These are phyloP conservation scores for Myopa tessellatipennis DNA, from an alignment of 2,888 invertebrate genomes.

Conservation along the genomic window DNA sequence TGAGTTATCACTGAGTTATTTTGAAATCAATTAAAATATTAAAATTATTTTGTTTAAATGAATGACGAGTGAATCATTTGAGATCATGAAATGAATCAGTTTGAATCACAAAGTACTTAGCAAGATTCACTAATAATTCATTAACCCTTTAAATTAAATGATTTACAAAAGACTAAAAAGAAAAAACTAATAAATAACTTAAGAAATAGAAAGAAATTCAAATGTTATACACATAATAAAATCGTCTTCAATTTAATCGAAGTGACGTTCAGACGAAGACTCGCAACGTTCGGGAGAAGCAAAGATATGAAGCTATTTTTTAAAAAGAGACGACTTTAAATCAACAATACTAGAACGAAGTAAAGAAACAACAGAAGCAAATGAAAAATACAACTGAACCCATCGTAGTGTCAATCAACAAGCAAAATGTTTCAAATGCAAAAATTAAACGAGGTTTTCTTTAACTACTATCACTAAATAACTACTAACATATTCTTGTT, in stretches of 20 bases:
- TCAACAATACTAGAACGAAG: slow-evolving; percentile 39
- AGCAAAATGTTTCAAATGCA: slow-evolving; percentile 8
- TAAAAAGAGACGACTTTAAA: slow-evolving; percentile 30
- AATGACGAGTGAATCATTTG: too few species aligned
- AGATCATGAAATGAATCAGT: too few species aligned
- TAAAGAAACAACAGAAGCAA: slow-evolving; percentile 34
- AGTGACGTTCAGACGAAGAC: neutral
- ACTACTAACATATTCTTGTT: slow-evolving; percentile 27
- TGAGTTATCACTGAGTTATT: too few species aligned
- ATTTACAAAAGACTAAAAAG: neutral
- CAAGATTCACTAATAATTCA: too few species aligned
- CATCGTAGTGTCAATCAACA: slow-evolving; percentile 41
- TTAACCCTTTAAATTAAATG: neutral
- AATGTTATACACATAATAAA: too few species aligned
- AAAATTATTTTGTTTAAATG: too few species aligned
- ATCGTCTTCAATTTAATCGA: too few species aligned
- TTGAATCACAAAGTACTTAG: too few species aligned
- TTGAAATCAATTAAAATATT: too few species aligned
- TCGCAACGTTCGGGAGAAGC: neutral
- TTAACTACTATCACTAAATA: slow-evolving; percentile 9
- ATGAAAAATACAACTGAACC: slow-evolving; percentile 34
- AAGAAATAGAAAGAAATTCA: too few species aligned
- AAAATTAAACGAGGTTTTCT: slow-evolving; percentile 30
- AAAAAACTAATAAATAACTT: too few species aligned
- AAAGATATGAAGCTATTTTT: slow-evolving; percentile 19